phyloP scores from a whole-genome alignment of 2,888 invertebrate species.

The Hyppa rectilinea region DNA sequence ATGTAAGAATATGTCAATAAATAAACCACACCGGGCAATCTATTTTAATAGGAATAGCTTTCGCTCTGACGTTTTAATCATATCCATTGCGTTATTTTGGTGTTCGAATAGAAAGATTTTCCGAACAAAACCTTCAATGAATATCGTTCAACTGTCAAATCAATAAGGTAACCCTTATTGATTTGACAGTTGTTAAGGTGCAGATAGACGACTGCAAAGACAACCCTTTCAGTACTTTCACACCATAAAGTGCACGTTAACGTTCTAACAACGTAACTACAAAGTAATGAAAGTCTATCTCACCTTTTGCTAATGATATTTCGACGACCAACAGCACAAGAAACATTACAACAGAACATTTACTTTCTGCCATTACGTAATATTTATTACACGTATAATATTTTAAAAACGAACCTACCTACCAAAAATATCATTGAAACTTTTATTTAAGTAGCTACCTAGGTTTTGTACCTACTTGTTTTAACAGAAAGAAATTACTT shows the following conservation, averaged over 20 bases:
- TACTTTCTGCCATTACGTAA: conserved; percentile 58
- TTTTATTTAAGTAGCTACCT: no score
- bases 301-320: conserved; percentile 58
- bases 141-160: background rate
- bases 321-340: conserved; percentile 47
- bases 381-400: conserved; percentile 38
- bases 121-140: background rate
- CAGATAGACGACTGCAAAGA: background rate
- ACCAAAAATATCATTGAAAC: no score
- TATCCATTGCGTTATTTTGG: background rate
- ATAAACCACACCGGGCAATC: background rate
- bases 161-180: no score
- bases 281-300: conserved; percentile 53
- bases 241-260: conserved; percentile 6
- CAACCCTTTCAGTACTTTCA: background rate
- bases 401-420: no score
- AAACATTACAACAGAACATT: conserved; percentile 48
- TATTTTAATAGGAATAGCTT: background rate
- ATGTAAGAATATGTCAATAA: background rate
- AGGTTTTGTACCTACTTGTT: no score
- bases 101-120: background rate
- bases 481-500: no score
- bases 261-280: background rate
- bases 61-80: background rate
- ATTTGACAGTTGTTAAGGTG: background rate